A percentile compares a stretch with the other conserved stretches of the same genome.
These are phyloP conservation scores for Urosaurus nigricauda DNA, from an alignment of 2,797 vertebrate genomes.

Conservation along the genomic window DNA sequence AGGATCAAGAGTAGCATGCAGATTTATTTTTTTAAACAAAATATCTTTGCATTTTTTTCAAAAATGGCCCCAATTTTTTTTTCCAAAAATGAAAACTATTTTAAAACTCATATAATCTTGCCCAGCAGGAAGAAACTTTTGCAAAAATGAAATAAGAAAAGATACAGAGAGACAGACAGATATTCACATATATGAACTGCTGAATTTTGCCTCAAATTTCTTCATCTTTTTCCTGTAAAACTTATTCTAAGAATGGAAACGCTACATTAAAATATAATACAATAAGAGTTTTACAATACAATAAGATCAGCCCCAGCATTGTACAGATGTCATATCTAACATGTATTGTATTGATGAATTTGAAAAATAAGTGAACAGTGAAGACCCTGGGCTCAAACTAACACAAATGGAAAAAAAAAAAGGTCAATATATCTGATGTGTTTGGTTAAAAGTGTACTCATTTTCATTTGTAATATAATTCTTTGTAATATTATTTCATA, in stretches of 20 bases:
- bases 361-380: too few relatives aligned
- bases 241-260: too few relatives aligned
- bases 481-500: not conserved
- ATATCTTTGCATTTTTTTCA: too few relatives aligned
- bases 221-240: not conserved
- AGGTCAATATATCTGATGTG: too few relatives aligned
- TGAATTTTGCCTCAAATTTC: not conserved
- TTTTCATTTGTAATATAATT: not conserved
- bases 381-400: not conserved
- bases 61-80: not conserved
- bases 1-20: not conserved
- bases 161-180: too few relatives aligned
- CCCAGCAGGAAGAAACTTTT: too few relatives aligned
- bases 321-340: not conserved
- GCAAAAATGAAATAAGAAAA: too few relatives aligned
- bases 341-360: not conserved
- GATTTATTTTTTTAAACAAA: too few relatives aligned
- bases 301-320: not conserved
- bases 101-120: not conserved
- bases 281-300: too few relatives aligned
- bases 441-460: not conserved
- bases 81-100: not conserved
- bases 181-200: too few relatives aligned
- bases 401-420: not conserved
- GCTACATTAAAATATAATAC: not conserved